phyloP scores from a whole-genome alignment of 1,140 invertebrate genomes.

The Bursaphelenchus mucronatus region DNA sequence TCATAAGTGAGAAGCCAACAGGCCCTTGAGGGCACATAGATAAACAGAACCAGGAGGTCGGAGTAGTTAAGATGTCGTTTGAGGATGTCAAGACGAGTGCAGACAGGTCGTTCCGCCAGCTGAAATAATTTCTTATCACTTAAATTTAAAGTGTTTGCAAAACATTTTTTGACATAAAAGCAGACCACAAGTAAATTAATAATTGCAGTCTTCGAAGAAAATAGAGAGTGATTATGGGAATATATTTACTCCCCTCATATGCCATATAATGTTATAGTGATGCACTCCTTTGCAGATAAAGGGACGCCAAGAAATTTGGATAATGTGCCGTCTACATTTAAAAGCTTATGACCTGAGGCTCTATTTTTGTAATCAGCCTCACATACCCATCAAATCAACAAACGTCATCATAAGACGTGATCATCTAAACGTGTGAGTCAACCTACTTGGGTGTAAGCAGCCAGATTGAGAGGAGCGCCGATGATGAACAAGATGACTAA shows the following conservation, averaged over 20 bases:
- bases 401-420: background rate
- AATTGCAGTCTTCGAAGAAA: too few relatives aligned
- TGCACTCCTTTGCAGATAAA: too few relatives aligned
- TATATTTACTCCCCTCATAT: too few relatives aligned
- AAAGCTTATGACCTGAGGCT: too few relatives aligned
- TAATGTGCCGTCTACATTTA: too few relatives aligned
- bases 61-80: conserved; percentile 59
- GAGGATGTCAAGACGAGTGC: conserved; percentile 55
- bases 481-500: conserved; percentile 56
- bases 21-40: conserved; percentile 56
- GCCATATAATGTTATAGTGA: too few relatives aligned
- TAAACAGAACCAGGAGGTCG: conserved; percentile 55
- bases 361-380: too few relatives aligned
- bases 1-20: conserved; percentile 53
- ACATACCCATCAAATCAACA: background rate
- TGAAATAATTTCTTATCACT: conserved; percentile 35
- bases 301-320: too few relatives aligned
- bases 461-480: conserved; percentile 55
- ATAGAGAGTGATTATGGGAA: too few relatives aligned
- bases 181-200: background rate
- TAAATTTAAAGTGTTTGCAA: background rate
- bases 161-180: background rate
- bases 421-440: background rate
- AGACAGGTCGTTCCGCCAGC: conserved; percentile 50
- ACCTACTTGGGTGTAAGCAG: conserved; percentile 57